Conservation (phyloP, 2,113 vertebrate genomes). For the Microcebus murinus region DNA sequence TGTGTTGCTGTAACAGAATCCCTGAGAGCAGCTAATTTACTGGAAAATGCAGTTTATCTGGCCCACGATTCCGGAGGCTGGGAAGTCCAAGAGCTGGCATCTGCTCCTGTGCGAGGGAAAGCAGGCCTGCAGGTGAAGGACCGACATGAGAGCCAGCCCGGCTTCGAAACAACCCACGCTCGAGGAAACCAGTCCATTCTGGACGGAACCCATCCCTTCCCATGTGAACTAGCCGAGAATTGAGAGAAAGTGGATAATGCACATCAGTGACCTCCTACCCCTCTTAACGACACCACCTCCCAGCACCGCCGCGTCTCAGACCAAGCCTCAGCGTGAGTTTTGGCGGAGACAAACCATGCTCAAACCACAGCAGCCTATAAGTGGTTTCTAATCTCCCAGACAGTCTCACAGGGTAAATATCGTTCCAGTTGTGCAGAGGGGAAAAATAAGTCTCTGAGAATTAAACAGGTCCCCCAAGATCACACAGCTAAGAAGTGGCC, state of each 20-base stretch:
- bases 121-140: background rate
- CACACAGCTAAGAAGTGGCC: background rate
- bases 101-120: background rate
- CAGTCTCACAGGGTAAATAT: too few species aligned
- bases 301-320: too few species aligned
- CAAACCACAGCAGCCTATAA: background rate
- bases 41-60: background rate
- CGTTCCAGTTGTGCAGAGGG: background rate
- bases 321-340: background rate
- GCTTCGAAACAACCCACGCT: background rate
- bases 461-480: fast-evolving
- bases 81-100: background rate
- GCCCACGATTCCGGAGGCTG: background rate
- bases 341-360: background rate
- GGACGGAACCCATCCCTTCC: background rate
- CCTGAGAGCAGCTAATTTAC: background rate
- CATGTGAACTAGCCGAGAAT: background rate
- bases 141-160: background rate
- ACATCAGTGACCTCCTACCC: background rate
- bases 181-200: background rate
- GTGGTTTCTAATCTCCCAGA: background rate
- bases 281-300: background rate
- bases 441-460: background rate
- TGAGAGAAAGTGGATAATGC: background rate
- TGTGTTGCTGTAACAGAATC: background rate